phyloP scores from a whole-genome alignment of 2,113 vertebrate genomes.

The Crotalus horridus region DNA sequence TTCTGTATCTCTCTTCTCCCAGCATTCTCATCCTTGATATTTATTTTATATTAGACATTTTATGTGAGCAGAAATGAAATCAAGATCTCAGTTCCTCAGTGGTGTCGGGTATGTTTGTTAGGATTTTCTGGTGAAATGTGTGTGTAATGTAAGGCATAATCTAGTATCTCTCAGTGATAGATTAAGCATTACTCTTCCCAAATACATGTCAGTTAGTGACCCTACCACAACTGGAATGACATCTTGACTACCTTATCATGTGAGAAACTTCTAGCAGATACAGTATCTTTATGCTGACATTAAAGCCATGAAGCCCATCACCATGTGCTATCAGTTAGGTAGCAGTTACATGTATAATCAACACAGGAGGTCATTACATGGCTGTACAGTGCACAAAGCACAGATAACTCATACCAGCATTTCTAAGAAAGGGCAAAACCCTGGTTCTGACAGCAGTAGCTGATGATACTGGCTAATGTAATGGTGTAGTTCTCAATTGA shows the following conservation, averaged over 20 bases:
- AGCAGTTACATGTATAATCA: neutral
- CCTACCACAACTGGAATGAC: neutral
- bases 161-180: neutral
- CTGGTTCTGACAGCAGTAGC: neutral
- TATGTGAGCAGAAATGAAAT: slow-evolving; percentile 48
- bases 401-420: neutral
- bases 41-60: slow-evolving; percentile 32
- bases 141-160: slow-evolving; percentile 27
- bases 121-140: slow-evolving; percentile 46
- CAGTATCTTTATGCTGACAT: neutral
- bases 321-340: neutral
- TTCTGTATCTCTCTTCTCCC: slow-evolving; percentile 17
- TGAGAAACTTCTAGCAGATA: neutral
- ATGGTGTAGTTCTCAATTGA: neutral
- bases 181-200: neutral
- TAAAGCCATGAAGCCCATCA: neutral
- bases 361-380: neutral
- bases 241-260: neutral
- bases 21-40: slow-evolving; percentile 31
- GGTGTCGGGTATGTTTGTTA: slow-evolving; percentile 18
- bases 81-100: slow-evolving; percentile 44
- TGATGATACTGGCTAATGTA: neutral
- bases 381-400: neutral
- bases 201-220: neutral
- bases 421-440: neutral